Percentiles rank a stretch among this genome's conserved stretches.
These are phyloP conservation scores for Zapornia atra DNA, from an alignment of 2,113 vertebrate genomes.

Conservation along the genomic window DNA sequence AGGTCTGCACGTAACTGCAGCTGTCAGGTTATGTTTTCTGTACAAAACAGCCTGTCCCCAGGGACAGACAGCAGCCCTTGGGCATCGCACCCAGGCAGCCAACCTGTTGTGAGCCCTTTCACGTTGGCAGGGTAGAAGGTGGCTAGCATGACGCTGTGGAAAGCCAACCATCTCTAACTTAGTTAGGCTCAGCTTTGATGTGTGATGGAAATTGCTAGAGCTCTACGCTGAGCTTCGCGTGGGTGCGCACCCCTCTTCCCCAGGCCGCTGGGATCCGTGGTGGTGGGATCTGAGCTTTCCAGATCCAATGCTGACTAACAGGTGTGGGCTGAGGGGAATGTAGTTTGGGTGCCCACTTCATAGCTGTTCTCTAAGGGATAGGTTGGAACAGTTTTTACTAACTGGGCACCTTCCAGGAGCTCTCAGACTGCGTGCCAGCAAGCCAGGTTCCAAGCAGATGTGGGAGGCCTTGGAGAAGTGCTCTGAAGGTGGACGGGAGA, in stretches of 20 bases:
- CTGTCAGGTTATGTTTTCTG: neutral
- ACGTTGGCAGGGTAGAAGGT: rapidly evolving
- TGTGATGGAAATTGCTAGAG: neutral
- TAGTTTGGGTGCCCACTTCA: neutral
- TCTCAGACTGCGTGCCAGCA: neutral
- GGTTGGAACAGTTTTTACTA: neutral
- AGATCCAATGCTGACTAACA: rapidly evolving
- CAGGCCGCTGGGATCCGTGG: neutral
- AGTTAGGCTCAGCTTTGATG: neutral
- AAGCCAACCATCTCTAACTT: neutral
- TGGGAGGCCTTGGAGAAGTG: neutral
- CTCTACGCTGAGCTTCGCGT: rapidly evolving
- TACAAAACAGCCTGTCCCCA: neutral
- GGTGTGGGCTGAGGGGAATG: neutral
- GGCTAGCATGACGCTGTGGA: neutral
- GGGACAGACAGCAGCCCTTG: neutral
- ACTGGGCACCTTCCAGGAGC: neutral
- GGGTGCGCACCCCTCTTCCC: neutral
- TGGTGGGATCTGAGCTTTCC: neutral
- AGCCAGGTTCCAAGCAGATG: neutral
- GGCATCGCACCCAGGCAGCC: neutral
- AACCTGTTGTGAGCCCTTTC: neutral
- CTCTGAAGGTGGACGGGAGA: neutral
- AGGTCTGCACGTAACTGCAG: rapidly evolving
- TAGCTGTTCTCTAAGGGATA: neutral